Base-by-base conservation (phyloP, 1,140 invertebrate genomes). In the Drosophila mojavensis region DNA sequence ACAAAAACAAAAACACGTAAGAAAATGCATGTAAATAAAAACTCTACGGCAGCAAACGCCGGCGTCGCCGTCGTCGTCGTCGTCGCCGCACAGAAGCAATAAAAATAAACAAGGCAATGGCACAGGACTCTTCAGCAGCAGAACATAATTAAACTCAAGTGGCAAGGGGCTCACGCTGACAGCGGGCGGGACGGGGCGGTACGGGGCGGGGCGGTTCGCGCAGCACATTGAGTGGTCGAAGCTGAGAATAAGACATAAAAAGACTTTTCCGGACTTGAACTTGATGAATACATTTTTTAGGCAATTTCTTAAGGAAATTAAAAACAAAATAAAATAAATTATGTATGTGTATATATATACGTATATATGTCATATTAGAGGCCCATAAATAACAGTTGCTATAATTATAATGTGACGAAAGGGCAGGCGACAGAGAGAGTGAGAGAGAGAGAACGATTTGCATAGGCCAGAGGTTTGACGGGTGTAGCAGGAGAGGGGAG, bases 71-170 rank as follows among this genome's bases (percentile, higher is more conserved):
- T 33, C 33, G 33, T 33, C 33, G 33, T 33, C 11, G 36, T 39
- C 36, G 36, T 39, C 72, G 62, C 53, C 67, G 62, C 56, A 66
- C 59, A 75, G 36, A 75, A 74, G 83, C 79, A 86, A 86, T 86
- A 86, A 82, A 86, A 86, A 86, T 88, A 86, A 86, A 86, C 83
- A 86, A 88, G 83, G 82, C 82, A 81, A 82, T 86, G 83, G 36
- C 79, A 79, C 65, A 86, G 81, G 81, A 86, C 82, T 86, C 82
- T 79, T 78, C 65, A 68, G 59, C 61, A 71, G 70, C 59, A 71
- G 76, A 88, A 86, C 73, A 79, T 88, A 86, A 86, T 86, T 86
- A 86, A 86, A 79, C 67, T 70, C 70, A 61, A 73, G 70, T 61
- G 70, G 58, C 47, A 28, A 13, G 26, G 60, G 43, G 50, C n/a